Base-by-base conservation (phyloP, 2,113 vertebrate species). In the Cyprinodon brontotheroides region DNA sequence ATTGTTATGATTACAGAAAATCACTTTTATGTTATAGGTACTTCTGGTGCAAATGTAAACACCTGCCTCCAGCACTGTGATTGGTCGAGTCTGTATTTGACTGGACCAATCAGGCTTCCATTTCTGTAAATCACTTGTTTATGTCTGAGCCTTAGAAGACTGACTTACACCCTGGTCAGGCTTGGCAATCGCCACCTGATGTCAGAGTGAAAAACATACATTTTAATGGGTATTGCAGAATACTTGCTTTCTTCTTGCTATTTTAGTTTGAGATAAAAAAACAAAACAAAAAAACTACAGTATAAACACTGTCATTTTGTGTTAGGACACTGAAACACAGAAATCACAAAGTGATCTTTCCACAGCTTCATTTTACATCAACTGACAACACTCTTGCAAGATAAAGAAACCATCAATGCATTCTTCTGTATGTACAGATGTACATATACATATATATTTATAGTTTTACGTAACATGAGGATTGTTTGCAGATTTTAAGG, bases 321-420 rank as follows among this genome's bases (percentile, higher is more conserved):
- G 78, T 89, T 64, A 67, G 79, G 82, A 89, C 74, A 83, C 37
- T 78, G 75, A 82, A 84, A 89, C 76, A 90, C 77, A 91, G 61
- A 83, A 72, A 81, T 87, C 74, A 90, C 86, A 89, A 29, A 29
- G 29, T 78, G 39, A 74, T 74, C 82, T 85, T 72, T 74, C 75
- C 78, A 90, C 88, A 79, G 84, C 86, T 88, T 88, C 75, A 78
- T 85, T 84, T 85, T 61, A 92, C 87, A 87, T 81, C 72, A 72
- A 90, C 75, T 88, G 81, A 95, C 82, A 43, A 95, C 84, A 94
- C 89, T 90, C 79, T 93, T 93, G 65, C 92, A 93, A 94, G 91
- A 94, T 76, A 91, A 29, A 29, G 79, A 92, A 92, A 86, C 83
- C 72, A 85, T 87, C 91, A 41, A 71, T 67, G 45, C 63, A 63